phyloP scores from a whole-genome alignment of 2,113 vertebrate species.

The Elgaria multicarinata region DNA sequence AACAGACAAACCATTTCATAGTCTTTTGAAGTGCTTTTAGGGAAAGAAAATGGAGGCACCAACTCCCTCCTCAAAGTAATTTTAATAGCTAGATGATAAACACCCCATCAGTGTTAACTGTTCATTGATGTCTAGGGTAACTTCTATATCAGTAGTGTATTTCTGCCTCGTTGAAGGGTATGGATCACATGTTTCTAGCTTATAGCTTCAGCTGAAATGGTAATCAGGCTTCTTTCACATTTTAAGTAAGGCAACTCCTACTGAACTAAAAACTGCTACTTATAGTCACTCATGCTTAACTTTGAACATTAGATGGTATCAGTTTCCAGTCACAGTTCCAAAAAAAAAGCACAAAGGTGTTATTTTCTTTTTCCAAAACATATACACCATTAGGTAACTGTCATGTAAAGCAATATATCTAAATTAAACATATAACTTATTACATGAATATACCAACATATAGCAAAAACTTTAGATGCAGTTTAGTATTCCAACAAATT shows the following conservation, averaged over 20 bases:
- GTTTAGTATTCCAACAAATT: not conserved
- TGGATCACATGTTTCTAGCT: not conserved
- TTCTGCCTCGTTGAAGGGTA: not conserved
- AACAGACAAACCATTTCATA: not conserved
- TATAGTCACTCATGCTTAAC: not conserved
- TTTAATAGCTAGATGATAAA: not conserved
- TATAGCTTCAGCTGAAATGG: not conserved
- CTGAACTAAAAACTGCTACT: fast-evolving
- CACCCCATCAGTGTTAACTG: not conserved
- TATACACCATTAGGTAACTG: not conserved
- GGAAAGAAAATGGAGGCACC: too few species aligned
- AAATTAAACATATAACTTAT: not conserved
- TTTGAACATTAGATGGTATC: not conserved
- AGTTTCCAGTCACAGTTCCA: not conserved
- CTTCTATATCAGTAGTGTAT: not conserved
- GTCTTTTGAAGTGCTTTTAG: not conserved
- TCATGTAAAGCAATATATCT: not conserved
- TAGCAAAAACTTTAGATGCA: not conserved
- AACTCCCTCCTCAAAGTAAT: not conserved
- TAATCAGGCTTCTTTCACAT: not conserved
- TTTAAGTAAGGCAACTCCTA: fast-evolving
- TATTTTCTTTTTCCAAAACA: constrained; percentile 11
- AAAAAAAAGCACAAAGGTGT: not conserved
- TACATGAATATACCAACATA: not conserved
- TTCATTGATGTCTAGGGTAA: not conserved